Percentiles rank a stretch among this genome's conserved stretches.
Conservation (phyloP, 2,113 vertebrate species). For the Piprites chloris region DNA sequence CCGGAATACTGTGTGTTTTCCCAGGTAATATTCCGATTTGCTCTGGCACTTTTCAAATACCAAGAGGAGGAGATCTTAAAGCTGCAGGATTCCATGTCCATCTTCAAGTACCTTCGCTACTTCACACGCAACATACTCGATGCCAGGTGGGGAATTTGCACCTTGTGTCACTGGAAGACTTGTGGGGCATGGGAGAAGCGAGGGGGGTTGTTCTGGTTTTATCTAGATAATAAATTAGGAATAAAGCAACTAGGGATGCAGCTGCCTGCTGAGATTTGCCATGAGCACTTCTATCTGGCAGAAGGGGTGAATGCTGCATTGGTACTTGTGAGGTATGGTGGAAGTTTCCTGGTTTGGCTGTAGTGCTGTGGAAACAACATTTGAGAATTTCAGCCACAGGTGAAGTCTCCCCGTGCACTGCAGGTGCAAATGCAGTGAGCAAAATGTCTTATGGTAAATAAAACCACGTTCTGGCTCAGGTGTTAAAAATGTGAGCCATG, state of each 20-base stretch:
- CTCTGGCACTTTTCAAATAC: conserved; percentile 93
- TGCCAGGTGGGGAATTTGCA: conserved; percentile 77
- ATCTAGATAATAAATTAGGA: neutral
- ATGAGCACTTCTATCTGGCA: neutral
- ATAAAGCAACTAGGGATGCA: neutral
- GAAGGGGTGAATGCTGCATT: neutral
- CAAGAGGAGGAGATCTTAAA: conserved; percentile 96
- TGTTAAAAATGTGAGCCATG: neutral
- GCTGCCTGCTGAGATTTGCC: neutral
- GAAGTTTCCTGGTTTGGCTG: neutral
- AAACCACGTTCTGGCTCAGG: neutral
- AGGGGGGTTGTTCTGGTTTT: neutral
- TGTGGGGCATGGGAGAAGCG: neutral
- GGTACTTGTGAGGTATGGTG: neutral
- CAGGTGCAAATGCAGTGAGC: rapidly evolving
- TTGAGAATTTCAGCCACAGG: neutral
- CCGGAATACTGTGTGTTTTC: neutral
- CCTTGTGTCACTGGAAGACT: neutral
- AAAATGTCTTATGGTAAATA: neutral
- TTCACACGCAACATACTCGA: conserved; percentile 92
- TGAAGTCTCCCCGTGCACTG: neutral
- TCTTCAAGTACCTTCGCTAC: conserved; percentile 93
- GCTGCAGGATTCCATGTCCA: conserved; percentile 86
- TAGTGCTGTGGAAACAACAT: neutral
- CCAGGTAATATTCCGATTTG: conserved; percentile 95